Conservation (phyloP, 2,797 vertebrate species). For the Darevskia nairensis region DNA sequence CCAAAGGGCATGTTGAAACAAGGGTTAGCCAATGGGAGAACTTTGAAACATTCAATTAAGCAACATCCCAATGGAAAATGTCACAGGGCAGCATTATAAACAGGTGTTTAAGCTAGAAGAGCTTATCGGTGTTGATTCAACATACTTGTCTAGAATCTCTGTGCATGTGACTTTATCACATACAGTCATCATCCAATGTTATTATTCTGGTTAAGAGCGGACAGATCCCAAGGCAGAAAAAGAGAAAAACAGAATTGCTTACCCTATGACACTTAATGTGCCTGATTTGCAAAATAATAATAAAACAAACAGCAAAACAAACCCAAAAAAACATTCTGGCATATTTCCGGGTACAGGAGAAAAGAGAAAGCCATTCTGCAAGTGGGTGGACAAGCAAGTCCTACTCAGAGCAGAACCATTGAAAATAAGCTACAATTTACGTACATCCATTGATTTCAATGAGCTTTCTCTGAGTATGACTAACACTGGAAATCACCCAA, state of each 20-base stretch:
- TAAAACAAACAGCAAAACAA: neutral
- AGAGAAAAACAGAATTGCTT: neutral
- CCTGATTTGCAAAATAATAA: neutral
- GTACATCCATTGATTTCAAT: too few relatives aligned
- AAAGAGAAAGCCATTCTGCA: neutral
- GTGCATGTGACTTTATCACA: neutral
- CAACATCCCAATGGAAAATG: neutral
- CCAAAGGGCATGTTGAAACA: conserved; percentile 1
- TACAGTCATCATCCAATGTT: neutral
- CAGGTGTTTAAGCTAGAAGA: neutral
- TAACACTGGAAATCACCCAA: too few relatives aligned
- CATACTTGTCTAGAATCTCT: neutral
- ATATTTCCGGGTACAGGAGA: too few relatives aligned
- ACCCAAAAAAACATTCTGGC: too few relatives aligned
- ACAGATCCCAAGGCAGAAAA: neutral
- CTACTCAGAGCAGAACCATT: neutral
- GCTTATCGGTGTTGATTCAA: neutral
- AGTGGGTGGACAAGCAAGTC: too few relatives aligned
- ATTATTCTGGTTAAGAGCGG: neutral
- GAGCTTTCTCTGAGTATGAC: too few relatives aligned
- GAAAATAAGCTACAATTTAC: too few relatives aligned
- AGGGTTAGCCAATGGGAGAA: neutral
- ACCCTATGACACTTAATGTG: neutral
- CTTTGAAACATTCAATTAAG: neutral
- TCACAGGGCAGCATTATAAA: neutral